Conservation (phyloP, 2,797 vertebrate genomes). For the Acipenser ruthenus region DNA sequence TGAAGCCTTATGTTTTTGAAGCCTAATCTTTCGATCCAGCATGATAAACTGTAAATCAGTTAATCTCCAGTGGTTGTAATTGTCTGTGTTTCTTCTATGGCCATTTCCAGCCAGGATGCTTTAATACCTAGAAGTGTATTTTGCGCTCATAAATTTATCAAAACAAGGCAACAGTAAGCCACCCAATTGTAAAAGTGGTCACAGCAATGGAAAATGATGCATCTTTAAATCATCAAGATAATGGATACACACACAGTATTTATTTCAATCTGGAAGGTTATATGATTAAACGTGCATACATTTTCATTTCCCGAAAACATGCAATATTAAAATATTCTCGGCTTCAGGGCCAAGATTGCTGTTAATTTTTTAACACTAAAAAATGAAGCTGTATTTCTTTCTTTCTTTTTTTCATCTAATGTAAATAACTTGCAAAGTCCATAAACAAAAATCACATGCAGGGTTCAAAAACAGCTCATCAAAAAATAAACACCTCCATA, state of each 20-base stretch:
- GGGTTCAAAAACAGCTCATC: conserved; percentile 75
- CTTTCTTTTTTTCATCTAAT: conserved; percentile 56
- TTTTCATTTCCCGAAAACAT: conserved; percentile 59
- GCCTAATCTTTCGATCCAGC: too few species aligned
- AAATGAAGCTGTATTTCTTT: conserved; percentile 51
- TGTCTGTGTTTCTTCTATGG: background rate
- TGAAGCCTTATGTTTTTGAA: too few species aligned
- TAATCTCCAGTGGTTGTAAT: too few species aligned
- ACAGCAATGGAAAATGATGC: conserved; percentile 30
- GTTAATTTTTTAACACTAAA: conserved; percentile 45
- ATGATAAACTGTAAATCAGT: too few species aligned
- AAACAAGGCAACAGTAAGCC: conserved; percentile 19
- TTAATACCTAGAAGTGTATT: conserved; percentile 16
- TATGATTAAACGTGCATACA: conserved; percentile 56
- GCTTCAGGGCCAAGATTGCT: conserved; percentile 20
- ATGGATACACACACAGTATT: conserved; percentile 47
- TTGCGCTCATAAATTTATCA: conserved; percentile 24
- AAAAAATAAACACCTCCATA: conserved; percentile 81
- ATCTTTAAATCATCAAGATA: conserved; percentile 57
- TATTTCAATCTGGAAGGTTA: conserved; percentile 51
- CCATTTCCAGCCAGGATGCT: conserved; percentile 18
- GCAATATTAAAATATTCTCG: conserved; percentile 52
- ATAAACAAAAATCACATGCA: conserved; percentile 64
- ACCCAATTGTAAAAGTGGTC: conserved; percentile 7
- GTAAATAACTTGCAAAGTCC: conserved; percentile 73